phyloP scores from a whole-genome alignment of 2,888 invertebrate genomes.

The Carpatolechia fugitivella region DNA sequence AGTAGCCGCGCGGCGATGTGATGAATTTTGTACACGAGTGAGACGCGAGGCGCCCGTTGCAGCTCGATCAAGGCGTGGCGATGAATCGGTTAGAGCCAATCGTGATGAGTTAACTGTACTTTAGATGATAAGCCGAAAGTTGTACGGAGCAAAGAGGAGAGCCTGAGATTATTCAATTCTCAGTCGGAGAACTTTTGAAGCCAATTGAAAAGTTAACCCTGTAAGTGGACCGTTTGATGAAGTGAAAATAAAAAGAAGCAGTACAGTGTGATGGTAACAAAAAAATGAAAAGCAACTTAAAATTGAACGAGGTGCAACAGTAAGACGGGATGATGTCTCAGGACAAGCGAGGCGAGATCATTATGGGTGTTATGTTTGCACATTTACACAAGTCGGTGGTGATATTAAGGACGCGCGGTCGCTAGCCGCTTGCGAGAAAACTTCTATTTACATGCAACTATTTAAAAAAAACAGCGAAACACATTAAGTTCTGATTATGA shows the following conservation, averaged over 20 bases:
- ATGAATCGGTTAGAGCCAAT: conserved; percentile 75
- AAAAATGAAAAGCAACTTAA: conserved; percentile 74
- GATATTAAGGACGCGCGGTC: conserved; percentile 52
- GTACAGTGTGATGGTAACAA: conserved; percentile 72
- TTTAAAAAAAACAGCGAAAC: background rate
- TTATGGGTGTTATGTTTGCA: conserved; percentile 74
- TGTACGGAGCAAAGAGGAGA: conserved; percentile 92
- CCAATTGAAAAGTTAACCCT: conserved; percentile 77
- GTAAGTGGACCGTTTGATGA: conserved; percentile 78
- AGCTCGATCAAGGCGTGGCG: conserved; percentile 40
- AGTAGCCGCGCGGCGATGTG: conserved; percentile 25
- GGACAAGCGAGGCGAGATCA: conserved; percentile 77
- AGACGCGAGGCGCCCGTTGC: conserved; percentile 27
- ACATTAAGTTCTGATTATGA: background rate
- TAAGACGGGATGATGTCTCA: conserved; percentile 76
- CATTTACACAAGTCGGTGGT: conserved; percentile 74
- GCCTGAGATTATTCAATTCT: conserved; percentile 84
- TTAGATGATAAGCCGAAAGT: conserved; percentile 82
- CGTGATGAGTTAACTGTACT: conserved; percentile 44
- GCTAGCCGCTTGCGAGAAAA: conserved; percentile 19
- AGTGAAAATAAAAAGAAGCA: conserved; percentile 77
- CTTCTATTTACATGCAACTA: conserved; percentile 3
- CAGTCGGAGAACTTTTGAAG: conserved; percentile 71
- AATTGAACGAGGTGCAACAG: conserved; percentile 78
- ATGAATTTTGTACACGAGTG: conserved; percentile 29